Evolutionary conservation across 2,113 vertebrate species (phyloP).

Genomic region (Microcebus tavaratra): DNA sequence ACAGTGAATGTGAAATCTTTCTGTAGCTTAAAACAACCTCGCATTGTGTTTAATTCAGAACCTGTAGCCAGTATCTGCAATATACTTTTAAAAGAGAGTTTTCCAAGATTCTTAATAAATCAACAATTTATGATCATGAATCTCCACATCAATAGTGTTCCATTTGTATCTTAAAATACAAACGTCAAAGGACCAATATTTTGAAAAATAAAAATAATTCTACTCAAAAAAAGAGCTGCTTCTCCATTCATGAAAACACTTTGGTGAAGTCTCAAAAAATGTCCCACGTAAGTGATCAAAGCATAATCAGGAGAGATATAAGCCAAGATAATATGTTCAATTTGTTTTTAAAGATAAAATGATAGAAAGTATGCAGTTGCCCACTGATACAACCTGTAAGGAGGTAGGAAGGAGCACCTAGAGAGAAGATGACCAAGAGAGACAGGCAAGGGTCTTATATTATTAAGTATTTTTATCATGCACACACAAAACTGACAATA

Average conservation of each 20-base stretch:
- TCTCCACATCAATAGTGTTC: not conserved
- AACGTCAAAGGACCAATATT: not conserved
- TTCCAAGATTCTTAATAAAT: not conserved
- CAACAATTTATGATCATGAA: not conserved
- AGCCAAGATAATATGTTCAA: not conserved
- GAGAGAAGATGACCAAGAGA: not conserved
- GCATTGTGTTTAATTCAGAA: not conserved
- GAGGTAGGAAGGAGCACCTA: not conserved
- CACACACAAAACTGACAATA: not conserved
- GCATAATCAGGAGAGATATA: not conserved
- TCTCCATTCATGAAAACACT: not conserved
- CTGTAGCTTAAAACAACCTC: not conserved
- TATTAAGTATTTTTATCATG: not conserved
- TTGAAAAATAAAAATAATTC: not conserved
- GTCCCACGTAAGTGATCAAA: not conserved
- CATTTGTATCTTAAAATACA: not conserved
- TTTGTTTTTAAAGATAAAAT: not conserved
- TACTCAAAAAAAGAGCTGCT: not conserved
- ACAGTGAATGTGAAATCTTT: not conserved
- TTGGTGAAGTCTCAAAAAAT: not conserved
- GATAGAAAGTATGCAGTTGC: not conserved
- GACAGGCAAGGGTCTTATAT: rapidly evolving
- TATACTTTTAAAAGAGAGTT: not conserved
- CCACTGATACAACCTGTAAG: not conserved
- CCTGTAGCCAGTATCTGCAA: not conserved